Conservation (phyloP, 2,113 vertebrate species). For the Pantherophis guttatus region DNA sequence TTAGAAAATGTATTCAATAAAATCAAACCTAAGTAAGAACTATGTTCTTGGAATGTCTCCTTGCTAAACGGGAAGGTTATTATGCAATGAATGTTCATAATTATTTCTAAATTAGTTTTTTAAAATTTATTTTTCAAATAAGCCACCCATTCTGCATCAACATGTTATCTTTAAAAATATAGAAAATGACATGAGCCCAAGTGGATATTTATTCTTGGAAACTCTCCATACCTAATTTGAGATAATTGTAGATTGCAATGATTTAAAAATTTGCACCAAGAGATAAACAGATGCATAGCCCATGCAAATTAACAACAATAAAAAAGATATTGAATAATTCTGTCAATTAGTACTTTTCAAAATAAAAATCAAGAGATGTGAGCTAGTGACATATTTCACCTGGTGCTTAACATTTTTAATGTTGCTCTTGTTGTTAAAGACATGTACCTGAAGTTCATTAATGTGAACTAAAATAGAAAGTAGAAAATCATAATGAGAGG, state of each 20-base stretch:
- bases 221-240: slow-evolving; percentile 35
- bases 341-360: slow-evolving; percentile 24
- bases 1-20: neutral
- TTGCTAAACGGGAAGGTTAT: neutral
- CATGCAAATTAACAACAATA: slow-evolving; percentile 22
- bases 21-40: neutral
- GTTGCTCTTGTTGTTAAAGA: slow-evolving; percentile 39
- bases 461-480: slow-evolving; percentile 34
- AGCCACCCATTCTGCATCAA: neutral
- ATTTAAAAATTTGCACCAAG: slow-evolving; percentile 15
- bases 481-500: slow-evolving; percentile 42
- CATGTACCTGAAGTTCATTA: slow-evolving; percentile 46
- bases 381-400: slow-evolving; percentile 19
- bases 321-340: slow-evolving; percentile 12
- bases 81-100: neutral
- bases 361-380: slow-evolving; percentile 26
- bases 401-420: slow-evolving; percentile 3
- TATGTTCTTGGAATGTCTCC: neutral
- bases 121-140: neutral
- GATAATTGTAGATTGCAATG: slow-evolving; percentile 18
- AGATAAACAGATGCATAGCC: slow-evolving; percentile 18
- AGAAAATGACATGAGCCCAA: neutral
- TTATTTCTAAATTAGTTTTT: neutral
- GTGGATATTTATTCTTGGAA: neutral
- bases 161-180: neutral